Evolutionary conservation across 2,797 vertebrate species (phyloP).

Genomic region (Basileuterus tristriatus): DNA sequence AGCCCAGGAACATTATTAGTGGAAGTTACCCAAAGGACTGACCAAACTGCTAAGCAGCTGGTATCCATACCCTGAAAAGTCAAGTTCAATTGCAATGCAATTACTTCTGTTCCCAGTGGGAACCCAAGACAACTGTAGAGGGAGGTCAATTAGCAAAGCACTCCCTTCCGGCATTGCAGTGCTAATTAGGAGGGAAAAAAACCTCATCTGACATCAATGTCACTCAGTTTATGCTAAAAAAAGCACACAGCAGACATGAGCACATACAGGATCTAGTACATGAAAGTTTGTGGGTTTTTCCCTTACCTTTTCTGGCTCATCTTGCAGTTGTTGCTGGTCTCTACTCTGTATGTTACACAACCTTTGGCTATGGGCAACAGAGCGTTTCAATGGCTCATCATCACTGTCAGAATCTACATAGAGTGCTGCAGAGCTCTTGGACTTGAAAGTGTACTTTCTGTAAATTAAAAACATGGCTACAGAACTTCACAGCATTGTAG

Average conservation of each 20-base stretch:
- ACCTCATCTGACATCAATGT: background rate
- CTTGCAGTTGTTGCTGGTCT: constrained; percentile 75
- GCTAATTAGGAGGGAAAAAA: background rate
- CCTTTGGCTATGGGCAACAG: constrained; percentile 78
- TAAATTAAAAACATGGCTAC: background rate
- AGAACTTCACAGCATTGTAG: background rate
- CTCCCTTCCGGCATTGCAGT: background rate
- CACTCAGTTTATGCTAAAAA: background rate
- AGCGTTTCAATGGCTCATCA: constrained; percentile 86
- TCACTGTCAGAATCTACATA: constrained; percentile 92
- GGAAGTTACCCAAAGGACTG: background rate
- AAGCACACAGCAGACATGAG: background rate
- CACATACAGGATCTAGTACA: background rate
- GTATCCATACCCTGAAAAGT: background rate
- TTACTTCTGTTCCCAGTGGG: background rate
- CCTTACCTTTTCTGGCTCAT: constrained; percentile 81
- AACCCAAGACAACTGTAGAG: background rate
- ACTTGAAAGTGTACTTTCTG: constrained; percentile 87
- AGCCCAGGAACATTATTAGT: background rate
- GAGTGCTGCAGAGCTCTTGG: constrained; percentile 73
- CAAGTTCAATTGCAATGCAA: background rate
- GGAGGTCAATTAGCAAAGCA: constrained; percentile 19
- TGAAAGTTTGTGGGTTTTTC: background rate
- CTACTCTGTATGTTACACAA: constrained; percentile 75
- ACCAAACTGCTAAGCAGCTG: constrained; percentile 16